Percentiles rank a stretch among this genome's conserved stretches.
phyloP scores from a whole-genome alignment of 2,797 vertebrate genomes.

The Buphagus erythrorhynchus region DNA sequence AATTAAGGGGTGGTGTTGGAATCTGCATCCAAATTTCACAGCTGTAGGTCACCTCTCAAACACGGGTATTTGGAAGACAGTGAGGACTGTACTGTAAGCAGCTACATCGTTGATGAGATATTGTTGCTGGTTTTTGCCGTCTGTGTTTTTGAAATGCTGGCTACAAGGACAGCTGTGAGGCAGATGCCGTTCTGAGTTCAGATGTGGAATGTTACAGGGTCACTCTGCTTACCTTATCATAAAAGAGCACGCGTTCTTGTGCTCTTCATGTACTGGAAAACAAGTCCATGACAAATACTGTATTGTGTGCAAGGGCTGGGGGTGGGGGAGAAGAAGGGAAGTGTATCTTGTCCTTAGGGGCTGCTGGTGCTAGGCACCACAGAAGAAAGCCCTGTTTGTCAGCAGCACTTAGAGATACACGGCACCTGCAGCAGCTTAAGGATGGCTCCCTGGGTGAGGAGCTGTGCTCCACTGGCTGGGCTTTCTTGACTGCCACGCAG shows the following conservation, averaged over 20 bases:
- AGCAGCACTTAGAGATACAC: background rate
- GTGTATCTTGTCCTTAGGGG: conserved; percentile 55
- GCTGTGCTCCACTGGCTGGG: background rate
- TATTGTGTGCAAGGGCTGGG: conserved; percentile 30
- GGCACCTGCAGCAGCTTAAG: conserved; percentile 34
- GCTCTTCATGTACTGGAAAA: conserved; percentile 63
- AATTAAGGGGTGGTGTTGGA: conserved; percentile 51
- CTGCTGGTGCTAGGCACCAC: conserved; percentile 51
- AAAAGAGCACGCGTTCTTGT: conserved; percentile 50
- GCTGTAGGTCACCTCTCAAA: conserved; percentile 66
- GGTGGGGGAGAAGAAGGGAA: conserved; percentile 47
- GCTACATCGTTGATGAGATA: conserved; percentile 30
- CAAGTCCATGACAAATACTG: conserved; percentile 58
- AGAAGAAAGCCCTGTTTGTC: conserved; percentile 55
- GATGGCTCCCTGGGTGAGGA: background rate
- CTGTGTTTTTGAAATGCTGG: conserved; percentile 53
- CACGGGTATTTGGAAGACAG: conserved; percentile 32
- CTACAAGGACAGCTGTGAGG: conserved; percentile 71
- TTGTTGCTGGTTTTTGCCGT: conserved; percentile 25
- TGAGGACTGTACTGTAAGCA: conserved; percentile 45
- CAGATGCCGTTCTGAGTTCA: conserved; percentile 66
- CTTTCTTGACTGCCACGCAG: background rate
- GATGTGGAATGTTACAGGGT: conserved; percentile 68
- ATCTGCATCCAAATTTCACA: conserved; percentile 64
- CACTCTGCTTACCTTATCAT: conserved; percentile 70